Evolutionary conservation across 2,113 vertebrate species (phyloP).

Genomic region (Mastomys natalensis): DNA sequence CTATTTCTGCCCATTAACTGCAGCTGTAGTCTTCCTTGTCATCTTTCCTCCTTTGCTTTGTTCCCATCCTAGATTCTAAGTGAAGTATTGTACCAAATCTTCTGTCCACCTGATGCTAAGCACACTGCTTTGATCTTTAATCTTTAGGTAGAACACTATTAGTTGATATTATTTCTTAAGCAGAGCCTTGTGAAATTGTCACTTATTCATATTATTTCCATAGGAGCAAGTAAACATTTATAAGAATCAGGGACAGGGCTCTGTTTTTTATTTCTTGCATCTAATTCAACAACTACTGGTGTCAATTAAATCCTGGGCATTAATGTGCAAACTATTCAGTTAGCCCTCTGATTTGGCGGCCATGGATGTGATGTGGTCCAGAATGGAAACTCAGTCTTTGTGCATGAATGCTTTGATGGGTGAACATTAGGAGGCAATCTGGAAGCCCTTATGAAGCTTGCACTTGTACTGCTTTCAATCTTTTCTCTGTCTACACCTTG

Average conservation of each 20-base stretch:
- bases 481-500: neutral
- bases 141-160: neutral
- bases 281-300: constrained; percentile 15
- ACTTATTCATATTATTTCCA: neutral
- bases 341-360: neutral
- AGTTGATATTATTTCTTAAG: neutral
- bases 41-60: neutral
- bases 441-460: neutral
- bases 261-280: neutral
- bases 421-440: neutral
- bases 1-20: neutral
- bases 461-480: neutral
- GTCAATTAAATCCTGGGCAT: neutral
- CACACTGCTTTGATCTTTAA: constrained; percentile 5
- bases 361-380: neutral
- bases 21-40: neutral
- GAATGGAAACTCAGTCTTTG: neutral
- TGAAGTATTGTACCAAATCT: neutral
- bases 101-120: neutral
- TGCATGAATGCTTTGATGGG: no score
- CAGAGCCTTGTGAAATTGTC: neutral
- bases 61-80: neutral
- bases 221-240: neutral
- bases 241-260: neutral
- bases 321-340: neutral